Base-by-base conservation (phyloP, 2,888 invertebrate genomes). In the Chymomyza amoena region DNA sequence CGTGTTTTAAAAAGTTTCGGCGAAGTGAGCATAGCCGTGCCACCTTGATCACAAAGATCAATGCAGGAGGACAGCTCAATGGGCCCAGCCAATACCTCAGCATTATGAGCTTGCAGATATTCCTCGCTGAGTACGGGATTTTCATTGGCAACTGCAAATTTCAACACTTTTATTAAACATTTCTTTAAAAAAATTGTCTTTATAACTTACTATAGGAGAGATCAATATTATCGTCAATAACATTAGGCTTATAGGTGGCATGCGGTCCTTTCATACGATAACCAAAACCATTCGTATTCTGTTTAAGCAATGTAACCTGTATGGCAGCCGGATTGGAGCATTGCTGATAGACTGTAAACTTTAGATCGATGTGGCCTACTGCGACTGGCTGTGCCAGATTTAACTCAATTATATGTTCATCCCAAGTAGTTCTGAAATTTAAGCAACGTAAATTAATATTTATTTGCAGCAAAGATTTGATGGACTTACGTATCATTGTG, bases 31-130 rank as follows among this genome's bases (percentile, higher is more conserved):
- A 97, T 96, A 20, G 98, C 94, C 25, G 95, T 94, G 5, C 98
- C 98, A 15, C 95, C 94, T 88, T 96, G 96, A 85, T 96, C 97
- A 1, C 96, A 96, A 69, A 97, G 90, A 91, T 98, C 98, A 73
- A 98, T 93, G 76, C 96, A 96, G 0, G 96, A 94, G 4, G 95
- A 94, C 18, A 98, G 92, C 88, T 96, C 94, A 61, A 98, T 93
- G 1, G 98, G 98, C 0, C 98, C 98, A 15, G 97, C 97, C 59
- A 98, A 92, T 71, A 98, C 96, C 90, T 98, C 97, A 0, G 97
- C 97, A 89, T 97, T 97, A 89, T 97, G 97, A 6, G 96, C 95
- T 80, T 96, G 94, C 62, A 97, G 92, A 91, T 97, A 98, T 91
- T 96, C 96, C 77, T 94, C 95, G 18, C 95, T 95, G 57, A 95